Evolutionary conservation across 1,140 invertebrate genomes (phyloP).

Genomic region (Drosophila grimshawi): DNA sequence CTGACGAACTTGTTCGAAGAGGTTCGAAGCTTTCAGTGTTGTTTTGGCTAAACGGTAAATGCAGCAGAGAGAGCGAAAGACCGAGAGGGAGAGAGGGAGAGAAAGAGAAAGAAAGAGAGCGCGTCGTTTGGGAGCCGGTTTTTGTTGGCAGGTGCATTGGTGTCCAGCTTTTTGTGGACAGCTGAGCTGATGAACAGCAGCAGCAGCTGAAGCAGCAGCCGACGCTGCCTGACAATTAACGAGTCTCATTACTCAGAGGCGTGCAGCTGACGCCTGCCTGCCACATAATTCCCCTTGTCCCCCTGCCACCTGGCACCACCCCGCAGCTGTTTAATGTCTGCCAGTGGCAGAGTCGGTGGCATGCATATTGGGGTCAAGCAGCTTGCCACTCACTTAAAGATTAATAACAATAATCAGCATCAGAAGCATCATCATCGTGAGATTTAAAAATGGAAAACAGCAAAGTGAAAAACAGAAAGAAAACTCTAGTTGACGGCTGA

Average conservation of each 20-base stretch:
- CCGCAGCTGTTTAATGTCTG: neutral
- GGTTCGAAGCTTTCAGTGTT: slow-evolving; percentile 69
- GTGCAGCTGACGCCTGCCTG: slow-evolving; percentile 38
- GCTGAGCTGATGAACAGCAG: slow-evolving; percentile 23
- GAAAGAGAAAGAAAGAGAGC: neutral
- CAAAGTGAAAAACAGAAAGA: neutral
- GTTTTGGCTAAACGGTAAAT: slow-evolving; percentile 63
- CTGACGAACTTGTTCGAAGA: slow-evolving; percentile 48
- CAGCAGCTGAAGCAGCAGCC: slow-evolving; percentile 9
- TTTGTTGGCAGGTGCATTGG: slow-evolving; percentile 40
- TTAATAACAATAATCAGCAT: slow-evolving; percentile 51
- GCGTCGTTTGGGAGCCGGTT: slow-evolving; percentile 36
- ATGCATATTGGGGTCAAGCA: slow-evolving; percentile 40
- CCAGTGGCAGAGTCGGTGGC: neutral
- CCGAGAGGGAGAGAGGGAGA: slow-evolving; percentile 1
- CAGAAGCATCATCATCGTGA: neutral
- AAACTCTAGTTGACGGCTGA: slow-evolving; percentile 13
- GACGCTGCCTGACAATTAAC: slow-evolving; percentile 45
- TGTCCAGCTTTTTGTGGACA: slow-evolving; percentile 18
- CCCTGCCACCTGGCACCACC: neutral
- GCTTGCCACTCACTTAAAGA: slow-evolving; percentile 46
- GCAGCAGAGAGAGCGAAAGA: slow-evolving; percentile 19
- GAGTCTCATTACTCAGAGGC: slow-evolving; percentile 50
- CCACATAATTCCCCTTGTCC: neutral
- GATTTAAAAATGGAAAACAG: slow-evolving; percentile 21